Evolutionary conservation across 2,113 vertebrate genomes (phyloP).

Genomic region (Amia ocellicauda): DNA sequence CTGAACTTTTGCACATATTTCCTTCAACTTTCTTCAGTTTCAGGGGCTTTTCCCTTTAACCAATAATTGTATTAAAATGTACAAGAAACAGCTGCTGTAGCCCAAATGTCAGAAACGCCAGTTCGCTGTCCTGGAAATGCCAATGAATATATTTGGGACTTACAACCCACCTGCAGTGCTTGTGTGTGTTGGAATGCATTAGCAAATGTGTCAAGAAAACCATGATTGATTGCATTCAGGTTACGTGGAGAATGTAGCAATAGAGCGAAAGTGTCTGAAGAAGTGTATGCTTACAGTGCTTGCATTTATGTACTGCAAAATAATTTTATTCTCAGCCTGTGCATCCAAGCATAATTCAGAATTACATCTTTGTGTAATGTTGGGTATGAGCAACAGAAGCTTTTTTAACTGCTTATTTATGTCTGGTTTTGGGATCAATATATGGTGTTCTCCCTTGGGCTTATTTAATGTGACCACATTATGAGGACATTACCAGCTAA

Average conservation of each 20-base stretch:
- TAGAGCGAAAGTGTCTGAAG: background rate
- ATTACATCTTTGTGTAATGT: background rate
- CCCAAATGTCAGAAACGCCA: background rate
- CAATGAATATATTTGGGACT: background rate
- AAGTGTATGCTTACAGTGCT: slow-evolving; percentile 1
- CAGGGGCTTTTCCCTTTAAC: background rate
- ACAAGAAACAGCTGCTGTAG: background rate
- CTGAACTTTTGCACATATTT: background rate
- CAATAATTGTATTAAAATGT: background rate
- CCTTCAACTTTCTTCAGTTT: background rate
- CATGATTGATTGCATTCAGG: slow-evolving; percentile 5
- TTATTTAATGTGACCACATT: slow-evolving; percentile 2
- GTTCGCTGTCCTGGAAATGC: background rate
- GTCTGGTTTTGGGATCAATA: background rate
- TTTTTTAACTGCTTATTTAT: slow-evolving; percentile 2
- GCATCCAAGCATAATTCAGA: slow-evolving; percentile 1
- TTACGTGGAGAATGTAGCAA: background rate
- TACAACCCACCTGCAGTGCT: slow-evolving; percentile 3
- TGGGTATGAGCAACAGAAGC: background rate
- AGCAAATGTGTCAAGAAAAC: background rate
- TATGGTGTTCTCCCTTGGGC: background rate
- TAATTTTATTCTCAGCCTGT: slow-evolving; percentile 4
- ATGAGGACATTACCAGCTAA: background rate
- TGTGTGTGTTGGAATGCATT: slow-evolving; percentile 1
- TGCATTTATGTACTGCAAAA: slow-evolving; percentile 5